phyloP scores from a whole-genome alignment of 2,888 invertebrate genomes.

The Meta bourneti region DNA sequence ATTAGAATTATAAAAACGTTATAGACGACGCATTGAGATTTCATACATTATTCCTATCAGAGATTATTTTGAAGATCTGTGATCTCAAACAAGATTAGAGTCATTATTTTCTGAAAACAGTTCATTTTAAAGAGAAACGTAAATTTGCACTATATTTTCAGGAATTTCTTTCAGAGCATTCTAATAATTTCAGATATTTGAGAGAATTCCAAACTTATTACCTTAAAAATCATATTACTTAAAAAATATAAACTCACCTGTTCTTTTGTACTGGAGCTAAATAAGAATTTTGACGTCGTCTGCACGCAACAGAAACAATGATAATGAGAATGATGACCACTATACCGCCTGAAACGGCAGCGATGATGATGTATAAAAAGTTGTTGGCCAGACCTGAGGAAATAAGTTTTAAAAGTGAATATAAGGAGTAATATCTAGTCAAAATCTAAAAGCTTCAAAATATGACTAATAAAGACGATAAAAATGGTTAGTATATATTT shows the following conservation, averaged over 20 bases:
- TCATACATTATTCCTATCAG: no score
- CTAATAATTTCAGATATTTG: neutral
- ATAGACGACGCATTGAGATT: no score
- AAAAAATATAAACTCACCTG: slow-evolving; percentile 31
- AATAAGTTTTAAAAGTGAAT: neutral
- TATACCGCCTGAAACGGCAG: slow-evolving; percentile 73
- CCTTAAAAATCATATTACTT: neutral
- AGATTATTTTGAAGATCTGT: no score
- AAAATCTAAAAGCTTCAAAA: no score
- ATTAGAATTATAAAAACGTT: no score
- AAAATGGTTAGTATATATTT: neutral
- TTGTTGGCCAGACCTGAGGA: slow-evolving; percentile 71
- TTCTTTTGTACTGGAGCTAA: slow-evolving; percentile 75
- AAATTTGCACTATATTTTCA: neutral
- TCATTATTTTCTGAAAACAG: no score
- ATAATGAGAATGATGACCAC: slow-evolving; percentile 75
- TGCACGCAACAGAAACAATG: slow-evolving; percentile 68
- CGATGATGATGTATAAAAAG: slow-evolving; percentile 75
- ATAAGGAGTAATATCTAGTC: no score
- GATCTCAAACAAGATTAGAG: no score
- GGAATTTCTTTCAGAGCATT: neutral
- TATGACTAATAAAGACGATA: neutral
- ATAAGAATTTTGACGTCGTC: slow-evolving; percentile 61
- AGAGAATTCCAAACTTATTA: neutral
- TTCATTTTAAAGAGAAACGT: no score